Evolutionary conservation across 2,888 invertebrate species (phyloP), one percentile per base, ranked within the genome.

Genomic region (Odontomyia ornata): DNA sequence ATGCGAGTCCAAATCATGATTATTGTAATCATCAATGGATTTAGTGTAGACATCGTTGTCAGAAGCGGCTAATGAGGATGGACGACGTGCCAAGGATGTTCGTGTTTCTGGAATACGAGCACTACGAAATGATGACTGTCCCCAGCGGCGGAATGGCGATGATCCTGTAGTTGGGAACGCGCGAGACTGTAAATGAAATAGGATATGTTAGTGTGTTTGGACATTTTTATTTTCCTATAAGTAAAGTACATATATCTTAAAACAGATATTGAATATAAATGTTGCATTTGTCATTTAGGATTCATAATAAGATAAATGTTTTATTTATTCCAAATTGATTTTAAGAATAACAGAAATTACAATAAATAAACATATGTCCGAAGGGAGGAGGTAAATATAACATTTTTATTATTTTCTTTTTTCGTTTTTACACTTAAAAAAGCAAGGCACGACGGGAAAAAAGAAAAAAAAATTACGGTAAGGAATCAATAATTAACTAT

Each of bases 71-170:
- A 87, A 83, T 65, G 87, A 86, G 80, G 89, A 89, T 81, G 90
- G 89, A 75, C 87, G 85, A 69, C 85, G 82, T 78, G 84, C 82
- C 77, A 82, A 47, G 65, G 73, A 46, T 43, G 83, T 83, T 82
- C 76, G 80, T 64, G 65, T 79, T 80, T 88, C 89, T 87, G 90
- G 89, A 81, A 89, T 88, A 60, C 90, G 89, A 88, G 89, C 88
- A 81, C 90, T 89, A 46, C 91, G 89, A 84, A 91, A 90, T 77
- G 91, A 91, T 79, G 91, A 90, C 80, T 90, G 89, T 84, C 90
- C 90, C 86, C 90, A 91, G 82, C 90, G 86, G 23, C 86, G 85
- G 77, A 87, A 87, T 76, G 87, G 86, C 80, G 87, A 86, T 80
- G 87, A 86, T 76, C 85, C 85, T 36, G 71, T 36, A 80, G 84